Base-by-base conservation (phyloP, 2,113 vertebrate genomes). In the Rhegmatorhina hoffmannsi region DNA sequence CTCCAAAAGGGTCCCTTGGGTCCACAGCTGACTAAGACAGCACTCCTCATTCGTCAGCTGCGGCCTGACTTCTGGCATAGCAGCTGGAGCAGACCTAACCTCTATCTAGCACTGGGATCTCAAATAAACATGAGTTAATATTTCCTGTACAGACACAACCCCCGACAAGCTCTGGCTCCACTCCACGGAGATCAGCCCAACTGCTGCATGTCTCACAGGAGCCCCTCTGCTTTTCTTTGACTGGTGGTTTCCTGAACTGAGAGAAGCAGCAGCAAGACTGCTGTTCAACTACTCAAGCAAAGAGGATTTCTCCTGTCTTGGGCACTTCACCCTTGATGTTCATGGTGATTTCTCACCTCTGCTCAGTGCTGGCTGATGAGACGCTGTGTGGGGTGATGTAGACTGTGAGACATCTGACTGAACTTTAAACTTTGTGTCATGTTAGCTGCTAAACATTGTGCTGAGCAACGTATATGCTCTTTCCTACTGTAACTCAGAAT, bases 181-280 rank as follows among this genome's bases (percentile, higher is more conserved):
- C 0, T 1, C 21, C 18, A 16, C 19, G 52, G 28, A 40, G 44
- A 40, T 28, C 40, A 89, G 40, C n/a, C n/a, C n/a, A n/a, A n/a
- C n/a, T n/a, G n/a, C 40, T 68, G 24, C 7, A 8, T 0, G 1
- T 47, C 19, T 46, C 11, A 1, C 0, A 1, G 17, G 21, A 17
- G 7, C 6, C 17, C 13, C 13, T 62, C 66, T 89, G 40, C 29
- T 75, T 36, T 2, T 58, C 40, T 44, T 4, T 34, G 24, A 7
- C 18, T 7, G 2, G 18, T 24, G 29, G 5, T 81, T 52, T 60
- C 56, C 14, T 52, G 52, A 70, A 19, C 34, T 38, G 43, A 77
- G 17, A 38, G 25, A 9, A 84, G 7, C 16, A 91, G 49, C 62
- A 73, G 40, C 0, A 3, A 40, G 8, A 12, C 40, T 2, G 2